Percentiles rank a stretch among this genome's conserved stretches.
Evolutionary conservation across 2,113 vertebrate species (phyloP).

Genomic region (Grantiella picta): DNA sequence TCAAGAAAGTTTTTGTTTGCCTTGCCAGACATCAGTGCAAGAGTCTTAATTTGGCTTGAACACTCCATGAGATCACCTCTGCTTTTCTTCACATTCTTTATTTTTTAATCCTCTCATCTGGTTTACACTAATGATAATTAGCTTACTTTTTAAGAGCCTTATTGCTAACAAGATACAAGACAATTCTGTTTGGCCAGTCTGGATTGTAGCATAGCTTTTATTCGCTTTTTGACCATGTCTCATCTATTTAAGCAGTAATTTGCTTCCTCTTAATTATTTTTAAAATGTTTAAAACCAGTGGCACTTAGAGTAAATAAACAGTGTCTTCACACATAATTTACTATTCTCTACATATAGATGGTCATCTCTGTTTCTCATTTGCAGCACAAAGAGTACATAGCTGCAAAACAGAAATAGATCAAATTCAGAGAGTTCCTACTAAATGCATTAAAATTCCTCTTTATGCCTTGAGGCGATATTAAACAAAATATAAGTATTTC

Average conservation of each 20-base stretch:
- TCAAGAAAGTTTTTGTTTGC: background rate
- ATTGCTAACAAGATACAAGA: background rate
- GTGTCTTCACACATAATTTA: background rate
- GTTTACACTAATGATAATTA: background rate
- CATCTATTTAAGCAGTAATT: background rate
- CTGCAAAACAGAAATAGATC: background rate
- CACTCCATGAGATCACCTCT: background rate
- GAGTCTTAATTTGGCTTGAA: background rate
- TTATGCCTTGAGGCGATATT: background rate
- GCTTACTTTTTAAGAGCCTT: background rate
- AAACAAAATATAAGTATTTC: background rate
- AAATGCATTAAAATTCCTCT: background rate
- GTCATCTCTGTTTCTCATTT: background rate
- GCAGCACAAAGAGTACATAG: background rate
- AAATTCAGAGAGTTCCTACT: background rate
- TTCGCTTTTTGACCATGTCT: background rate
- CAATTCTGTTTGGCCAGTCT: background rate
- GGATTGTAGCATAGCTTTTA: background rate
- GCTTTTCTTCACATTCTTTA: background rate
- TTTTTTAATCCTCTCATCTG: background rate
- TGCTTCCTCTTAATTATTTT: background rate
- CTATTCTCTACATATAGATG: background rate
- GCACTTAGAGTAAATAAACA: background rate
- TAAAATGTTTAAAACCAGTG: background rate
- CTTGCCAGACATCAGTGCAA: background rate